Base-by-base conservation (phyloP, 2,888 invertebrate species). In the Ernsta delagoae region DNA sequence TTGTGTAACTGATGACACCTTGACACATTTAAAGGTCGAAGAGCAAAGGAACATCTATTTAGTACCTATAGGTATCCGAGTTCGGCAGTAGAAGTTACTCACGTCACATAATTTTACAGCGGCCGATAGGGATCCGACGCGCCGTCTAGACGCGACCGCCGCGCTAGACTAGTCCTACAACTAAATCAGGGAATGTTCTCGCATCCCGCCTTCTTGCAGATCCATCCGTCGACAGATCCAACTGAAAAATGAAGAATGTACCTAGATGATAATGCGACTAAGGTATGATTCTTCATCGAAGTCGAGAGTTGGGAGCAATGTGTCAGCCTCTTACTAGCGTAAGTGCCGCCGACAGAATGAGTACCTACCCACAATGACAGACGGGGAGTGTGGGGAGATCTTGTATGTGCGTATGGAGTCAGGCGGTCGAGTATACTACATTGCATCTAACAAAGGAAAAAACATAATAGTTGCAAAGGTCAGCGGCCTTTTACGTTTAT, bases 91-190 rank as follows among this genome's bases (percentile, higher is more conserved):
- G n/a, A 77, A 77, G 76, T 78, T 60, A 69, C 45, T 81, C 81
- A 79, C 83, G 83, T 88, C 89, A 88, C 88, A 90, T 90, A 90
- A 92, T 92, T 92, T 90, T 87, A 86, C 86, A 78, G 83, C 82
- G 82, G 80, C 84, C 87, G 90, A 89, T 90, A 89, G 88, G 79
- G 85, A 89, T 83, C 87, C 87, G 81, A 80, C 84, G 83, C 84
- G 81, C 83, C 86, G 92, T 93, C 92, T 93, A 93, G 92, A 93
- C 92, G 77, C 90, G 84, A 92, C 88, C 76, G 77, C 77, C 79
- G 79, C 77, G 78, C 86, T 84, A 88, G 86, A 92, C 89, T 83
- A 73, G 89, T 91, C 81, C 76, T 76, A 79, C 87, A 82, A 91
- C 88, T 73, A 75, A 78, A 83, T 79, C 72, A 73, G 76, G 74